Evolutionary conservation across 2,797 vertebrate genomes (phyloP).

Genomic region (Tolypeutes matacus): DNA sequence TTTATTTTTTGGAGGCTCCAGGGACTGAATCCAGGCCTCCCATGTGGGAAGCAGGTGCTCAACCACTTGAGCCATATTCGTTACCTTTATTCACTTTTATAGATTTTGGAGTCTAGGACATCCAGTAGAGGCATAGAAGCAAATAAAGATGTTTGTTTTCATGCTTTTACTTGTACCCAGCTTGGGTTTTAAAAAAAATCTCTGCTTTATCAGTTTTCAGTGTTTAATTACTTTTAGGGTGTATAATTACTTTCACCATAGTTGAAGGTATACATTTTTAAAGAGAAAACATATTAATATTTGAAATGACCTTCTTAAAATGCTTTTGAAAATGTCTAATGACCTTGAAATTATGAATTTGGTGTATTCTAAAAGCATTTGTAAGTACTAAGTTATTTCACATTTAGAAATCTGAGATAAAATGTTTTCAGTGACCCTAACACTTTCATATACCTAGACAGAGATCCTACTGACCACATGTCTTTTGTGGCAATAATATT

Average conservation of each 20-base stretch:
- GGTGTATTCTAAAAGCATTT: neutral
- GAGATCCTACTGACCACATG: neutral
- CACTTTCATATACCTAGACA: neutral
- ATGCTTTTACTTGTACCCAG: conserved; percentile 17
- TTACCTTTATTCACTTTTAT: neutral
- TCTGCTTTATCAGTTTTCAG: neutral
- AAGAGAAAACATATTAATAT: conserved; percentile 2
- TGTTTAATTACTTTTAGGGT: neutral
- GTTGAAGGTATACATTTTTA: neutral
- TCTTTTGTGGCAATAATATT: neutral
- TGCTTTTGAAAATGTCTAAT: conserved; percentile 19
- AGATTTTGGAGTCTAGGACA: neutral
- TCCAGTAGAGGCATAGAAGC: neutral
- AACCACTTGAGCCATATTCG: too few relatives aligned
- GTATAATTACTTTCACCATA: conserved; percentile 3
- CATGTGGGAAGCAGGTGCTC: too few relatives aligned
- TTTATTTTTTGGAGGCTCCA: too few relatives aligned
- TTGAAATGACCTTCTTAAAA: conserved; percentile 27
- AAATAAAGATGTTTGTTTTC: neutral
- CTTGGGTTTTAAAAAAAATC: neutral
- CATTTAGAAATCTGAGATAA: neutral
- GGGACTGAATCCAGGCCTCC: too few relatives aligned
- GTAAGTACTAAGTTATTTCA: conserved; percentile 27
- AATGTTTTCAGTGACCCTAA: conserved; percentile 11
- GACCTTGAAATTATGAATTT: neutral